Percentiles rank a stretch among this genome's conserved stretches.
phyloP scores from a whole-genome alignment of 1,140 invertebrate genomes.

The Drosophila willistoni region DNA sequence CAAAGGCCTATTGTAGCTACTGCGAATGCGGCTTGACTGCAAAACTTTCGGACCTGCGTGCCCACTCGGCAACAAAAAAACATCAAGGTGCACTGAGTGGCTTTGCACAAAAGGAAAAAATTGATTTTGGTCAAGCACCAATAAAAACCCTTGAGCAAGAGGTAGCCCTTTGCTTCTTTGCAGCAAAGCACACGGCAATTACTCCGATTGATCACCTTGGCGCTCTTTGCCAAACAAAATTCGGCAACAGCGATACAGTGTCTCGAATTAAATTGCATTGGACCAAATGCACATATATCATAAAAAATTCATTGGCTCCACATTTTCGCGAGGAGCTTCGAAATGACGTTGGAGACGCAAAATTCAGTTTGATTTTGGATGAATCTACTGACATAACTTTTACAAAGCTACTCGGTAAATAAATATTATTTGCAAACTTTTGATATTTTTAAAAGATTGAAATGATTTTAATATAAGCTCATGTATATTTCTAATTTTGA shows the following conservation, averaged over 20 bases:
- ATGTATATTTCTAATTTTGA: too few relatives aligned
- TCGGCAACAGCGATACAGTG: not conserved
- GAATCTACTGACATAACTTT: not conserved
- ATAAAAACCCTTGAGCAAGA: not conserved
- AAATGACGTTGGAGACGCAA: too few relatives aligned
- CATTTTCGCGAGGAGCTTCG: too few relatives aligned
- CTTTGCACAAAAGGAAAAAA: too few relatives aligned
- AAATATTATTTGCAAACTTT: conserved; percentile 5
- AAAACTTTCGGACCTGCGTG: too few relatives aligned
- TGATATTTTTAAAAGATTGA: not conserved
- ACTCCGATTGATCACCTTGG: not conserved
- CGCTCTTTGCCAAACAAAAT: not conserved
- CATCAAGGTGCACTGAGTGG: too few relatives aligned
- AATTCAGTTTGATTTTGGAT: too few relatives aligned
- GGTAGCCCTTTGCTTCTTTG: conserved; percentile 1
- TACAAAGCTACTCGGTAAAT: conserved; percentile 4
- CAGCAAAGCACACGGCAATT: conserved; percentile 3
- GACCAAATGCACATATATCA: conserved; percentile 1
- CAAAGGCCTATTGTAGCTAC: conserved; percentile 7
- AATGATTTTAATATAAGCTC: too few relatives aligned
- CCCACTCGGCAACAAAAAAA: too few relatives aligned
- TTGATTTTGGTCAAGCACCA: too few relatives aligned
- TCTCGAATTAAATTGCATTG: conserved; percentile 3
- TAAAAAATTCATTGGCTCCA: too few relatives aligned
- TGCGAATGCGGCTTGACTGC: too few relatives aligned